Conservation (phyloP, 2,113 vertebrate species). For the Riparia riparia region DNA sequence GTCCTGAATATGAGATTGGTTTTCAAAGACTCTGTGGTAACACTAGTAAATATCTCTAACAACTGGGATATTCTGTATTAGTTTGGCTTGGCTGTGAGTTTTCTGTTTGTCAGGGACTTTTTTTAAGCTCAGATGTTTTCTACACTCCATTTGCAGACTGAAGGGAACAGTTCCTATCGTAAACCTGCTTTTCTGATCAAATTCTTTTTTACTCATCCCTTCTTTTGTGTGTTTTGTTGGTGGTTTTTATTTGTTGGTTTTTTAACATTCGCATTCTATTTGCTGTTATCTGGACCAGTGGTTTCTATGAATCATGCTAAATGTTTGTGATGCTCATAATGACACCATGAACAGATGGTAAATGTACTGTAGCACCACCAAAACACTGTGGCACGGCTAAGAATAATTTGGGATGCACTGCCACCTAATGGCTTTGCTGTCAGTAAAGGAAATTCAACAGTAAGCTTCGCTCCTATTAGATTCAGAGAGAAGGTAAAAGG, state of each 20-base stretch:
- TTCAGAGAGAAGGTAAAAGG: background rate
- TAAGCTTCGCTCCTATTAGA: background rate
- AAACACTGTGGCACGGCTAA: background rate
- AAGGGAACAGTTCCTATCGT: background rate
- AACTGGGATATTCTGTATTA: background rate
- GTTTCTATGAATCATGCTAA: background rate
- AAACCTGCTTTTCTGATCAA: background rate
- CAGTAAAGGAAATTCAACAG: background rate
- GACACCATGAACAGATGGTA: background rate
- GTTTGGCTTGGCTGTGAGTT: background rate
- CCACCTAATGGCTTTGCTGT: conserved; percentile 59
- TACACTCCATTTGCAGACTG: background rate
- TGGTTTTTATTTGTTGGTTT: background rate
- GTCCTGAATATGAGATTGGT: background rate
- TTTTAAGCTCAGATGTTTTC: background rate
- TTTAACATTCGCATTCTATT: background rate
- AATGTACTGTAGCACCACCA: background rate
- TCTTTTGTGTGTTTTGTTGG: background rate
- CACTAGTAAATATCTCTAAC: background rate
- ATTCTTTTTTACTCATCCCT: background rate
- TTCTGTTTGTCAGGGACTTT: background rate
- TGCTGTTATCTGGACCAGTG: background rate
- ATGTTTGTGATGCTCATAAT: background rate
- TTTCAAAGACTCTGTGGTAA: background rate
- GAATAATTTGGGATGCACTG: conserved; percentile 50